Conservation (phyloP, 2,113 vertebrate species). For the Noctilio leporinus region DNA sequence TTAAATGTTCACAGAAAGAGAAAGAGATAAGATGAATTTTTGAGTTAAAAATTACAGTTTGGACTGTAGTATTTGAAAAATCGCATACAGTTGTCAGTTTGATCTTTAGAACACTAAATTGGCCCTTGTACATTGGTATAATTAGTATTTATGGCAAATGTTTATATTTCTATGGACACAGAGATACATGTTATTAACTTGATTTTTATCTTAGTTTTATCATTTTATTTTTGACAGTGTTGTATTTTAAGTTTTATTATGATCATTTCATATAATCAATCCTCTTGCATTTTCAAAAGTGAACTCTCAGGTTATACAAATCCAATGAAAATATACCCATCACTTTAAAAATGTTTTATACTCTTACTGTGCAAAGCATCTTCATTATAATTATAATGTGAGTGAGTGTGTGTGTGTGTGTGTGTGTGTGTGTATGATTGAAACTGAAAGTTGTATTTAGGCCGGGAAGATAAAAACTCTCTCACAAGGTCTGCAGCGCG, state of each 20-base stretch:
- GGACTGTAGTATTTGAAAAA: neutral
- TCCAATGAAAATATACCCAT: neutral
- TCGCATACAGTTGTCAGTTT: neutral
- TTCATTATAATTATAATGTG: neutral
- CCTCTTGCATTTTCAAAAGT: neutral
- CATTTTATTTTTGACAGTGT: neutral
- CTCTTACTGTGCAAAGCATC: neutral
- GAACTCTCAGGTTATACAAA: neutral
- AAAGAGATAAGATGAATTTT: neutral
- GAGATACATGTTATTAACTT: neutral
- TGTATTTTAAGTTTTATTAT: neutral
- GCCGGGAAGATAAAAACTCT: slow-evolving; percentile 52
- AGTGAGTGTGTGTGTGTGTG: neutral
- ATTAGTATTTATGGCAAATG: neutral
- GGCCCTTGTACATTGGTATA: neutral
- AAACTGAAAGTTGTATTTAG: slow-evolving; percentile 28
- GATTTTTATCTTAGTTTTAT: neutral
- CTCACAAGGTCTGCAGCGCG: no score
- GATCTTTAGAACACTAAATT: neutral
- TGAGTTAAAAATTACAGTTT: neutral
- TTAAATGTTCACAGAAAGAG: neutral
- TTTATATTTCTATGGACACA: neutral
- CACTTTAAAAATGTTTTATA: neutral
- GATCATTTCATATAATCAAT: neutral
- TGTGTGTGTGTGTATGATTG: neutral